Evolutionary conservation across 92 coral and sea anemone genomes (phyloP).

Genomic region (Palythoa grandis): DNA sequence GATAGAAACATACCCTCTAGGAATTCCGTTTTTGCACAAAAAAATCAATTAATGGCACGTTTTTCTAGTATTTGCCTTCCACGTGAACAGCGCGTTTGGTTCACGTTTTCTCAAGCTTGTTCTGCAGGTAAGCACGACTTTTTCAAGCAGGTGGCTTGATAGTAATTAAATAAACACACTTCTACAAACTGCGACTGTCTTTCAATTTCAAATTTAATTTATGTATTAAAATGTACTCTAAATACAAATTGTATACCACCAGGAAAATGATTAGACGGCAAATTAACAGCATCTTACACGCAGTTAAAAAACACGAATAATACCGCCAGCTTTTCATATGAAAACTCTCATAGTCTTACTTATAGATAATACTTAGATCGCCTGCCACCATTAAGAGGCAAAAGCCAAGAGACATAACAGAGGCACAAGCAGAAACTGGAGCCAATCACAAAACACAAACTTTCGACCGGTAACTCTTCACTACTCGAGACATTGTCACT

Average conservation of each 20-base stretch:
- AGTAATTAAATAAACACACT: constrained; percentile 1
- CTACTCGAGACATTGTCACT: background rate
- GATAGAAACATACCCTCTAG: background rate
- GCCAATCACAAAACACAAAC: background rate
- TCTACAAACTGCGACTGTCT: background rate
- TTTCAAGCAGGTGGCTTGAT: constrained; percentile 3
- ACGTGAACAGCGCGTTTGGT: background rate
- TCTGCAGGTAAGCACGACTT: background rate
- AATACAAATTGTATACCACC: background rate
- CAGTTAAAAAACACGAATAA: background rate
- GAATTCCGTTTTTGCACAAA: background rate
- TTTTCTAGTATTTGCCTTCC: background rate
- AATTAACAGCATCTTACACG: background rate
- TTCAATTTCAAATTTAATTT: background rate
- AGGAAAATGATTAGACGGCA: background rate
- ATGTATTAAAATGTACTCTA: background rate
- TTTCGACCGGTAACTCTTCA: background rate
- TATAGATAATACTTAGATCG: no score
- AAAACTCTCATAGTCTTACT: background rate
- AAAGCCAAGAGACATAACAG: background rate
- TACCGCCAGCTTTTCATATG: background rate
- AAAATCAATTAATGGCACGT: background rate
- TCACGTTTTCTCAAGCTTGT: no score
- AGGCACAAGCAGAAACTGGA: background rate
- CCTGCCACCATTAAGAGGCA: background rate